These are phyloP conservation scores for Drosophila santomea DNA, from an alignment of 1,140 invertebrate genomes.

Conservation along the genomic window DNA sequence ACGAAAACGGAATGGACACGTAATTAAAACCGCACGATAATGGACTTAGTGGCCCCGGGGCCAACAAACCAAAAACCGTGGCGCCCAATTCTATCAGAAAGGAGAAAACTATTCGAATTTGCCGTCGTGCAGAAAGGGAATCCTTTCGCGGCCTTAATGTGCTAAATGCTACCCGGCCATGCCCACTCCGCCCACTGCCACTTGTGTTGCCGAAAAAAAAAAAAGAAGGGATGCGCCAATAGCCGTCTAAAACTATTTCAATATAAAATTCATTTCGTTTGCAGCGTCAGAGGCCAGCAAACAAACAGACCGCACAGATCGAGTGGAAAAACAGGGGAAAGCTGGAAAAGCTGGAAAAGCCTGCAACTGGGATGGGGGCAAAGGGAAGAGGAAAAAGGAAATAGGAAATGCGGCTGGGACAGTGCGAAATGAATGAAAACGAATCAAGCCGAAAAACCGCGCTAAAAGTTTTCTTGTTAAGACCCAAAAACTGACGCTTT, in stretches of 20 bases:
- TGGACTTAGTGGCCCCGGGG: conserved; percentile 52
- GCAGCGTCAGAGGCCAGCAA: conserved; percentile 33
- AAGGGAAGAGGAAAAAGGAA: background rate
- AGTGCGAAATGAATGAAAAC: conserved; percentile 63
- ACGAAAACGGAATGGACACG: conserved; percentile 68
- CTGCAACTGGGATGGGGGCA: background rate
- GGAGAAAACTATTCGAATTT: conserved; percentile 28
- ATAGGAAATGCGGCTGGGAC: conserved; percentile 13
- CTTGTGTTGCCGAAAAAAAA: background rate
- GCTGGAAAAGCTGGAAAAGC: background rate
- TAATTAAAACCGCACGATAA: conserved; percentile 77
- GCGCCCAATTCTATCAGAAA: background rate
- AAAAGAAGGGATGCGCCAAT: conserved; percentile 43
- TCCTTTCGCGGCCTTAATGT: conserved; percentile 38
- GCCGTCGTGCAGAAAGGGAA: background rate
- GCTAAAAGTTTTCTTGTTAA: conserved; percentile 70
- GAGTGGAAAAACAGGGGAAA: conserved; percentile 7
- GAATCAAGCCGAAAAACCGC: conserved; percentile 64
- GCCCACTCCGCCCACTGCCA: conserved; percentile 20
- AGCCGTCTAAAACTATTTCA: conserved; percentile 74
- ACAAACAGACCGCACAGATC: conserved; percentile 30
- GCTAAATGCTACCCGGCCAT: conserved; percentile 17
- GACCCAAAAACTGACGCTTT: conserved; percentile 42
- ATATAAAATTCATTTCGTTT: conserved; percentile 82
- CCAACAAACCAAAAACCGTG: background rate